Conservation (phyloP, 2,797 vertebrate species). For the Zonotrichia albicollis region DNA sequence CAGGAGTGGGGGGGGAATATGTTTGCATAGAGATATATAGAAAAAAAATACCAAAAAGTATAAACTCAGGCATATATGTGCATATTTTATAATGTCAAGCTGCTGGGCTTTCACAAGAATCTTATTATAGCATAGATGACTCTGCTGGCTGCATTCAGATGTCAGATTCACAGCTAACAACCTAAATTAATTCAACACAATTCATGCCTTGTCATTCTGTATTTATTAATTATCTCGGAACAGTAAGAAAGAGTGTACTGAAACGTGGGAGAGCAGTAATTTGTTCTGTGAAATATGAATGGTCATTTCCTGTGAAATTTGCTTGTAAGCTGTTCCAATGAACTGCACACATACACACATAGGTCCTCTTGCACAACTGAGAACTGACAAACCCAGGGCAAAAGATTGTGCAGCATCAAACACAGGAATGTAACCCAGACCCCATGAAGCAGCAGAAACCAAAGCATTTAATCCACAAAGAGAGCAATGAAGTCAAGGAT, state of each 20-base stretch:
- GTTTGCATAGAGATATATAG: neutral
- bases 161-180: conserved; percentile 33
- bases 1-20: rapidly evolving
- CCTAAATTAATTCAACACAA: conserved; percentile 36
- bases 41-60: rapidly evolving
- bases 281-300: neutral
- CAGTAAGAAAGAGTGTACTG: neutral
- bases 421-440: neutral
- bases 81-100: neutral
- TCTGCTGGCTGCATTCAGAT: conserved; percentile 13
- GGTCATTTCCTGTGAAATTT: neutral
- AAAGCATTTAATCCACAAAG: neutral
- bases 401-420: neutral
- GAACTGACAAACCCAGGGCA: neutral
- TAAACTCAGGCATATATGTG: neutral
- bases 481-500: neutral
- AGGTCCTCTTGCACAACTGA: neutral
- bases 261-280: neutral
- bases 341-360: neutral
- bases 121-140: neutral
- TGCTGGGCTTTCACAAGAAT: neutral
- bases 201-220: conserved; percentile 2
- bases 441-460: neutral
- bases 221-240: conserved; percentile 49
- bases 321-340: neutral